Conservation (phyloP, 2,797 vertebrate genomes). For the Phylloscopus collybita region DNA sequence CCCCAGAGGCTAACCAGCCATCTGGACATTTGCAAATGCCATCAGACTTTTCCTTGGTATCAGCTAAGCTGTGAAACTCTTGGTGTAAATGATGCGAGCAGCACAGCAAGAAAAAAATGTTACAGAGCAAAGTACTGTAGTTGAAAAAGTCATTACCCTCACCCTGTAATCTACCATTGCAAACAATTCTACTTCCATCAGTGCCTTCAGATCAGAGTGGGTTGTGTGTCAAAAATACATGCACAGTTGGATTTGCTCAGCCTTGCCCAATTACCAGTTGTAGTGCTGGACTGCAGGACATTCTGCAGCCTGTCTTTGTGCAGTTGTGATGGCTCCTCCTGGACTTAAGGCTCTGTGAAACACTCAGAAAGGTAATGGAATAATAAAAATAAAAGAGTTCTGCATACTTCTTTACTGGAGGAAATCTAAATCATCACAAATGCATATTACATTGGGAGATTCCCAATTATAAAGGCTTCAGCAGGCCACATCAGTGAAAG, state of each 20-base stretch:
- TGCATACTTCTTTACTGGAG: background rate
- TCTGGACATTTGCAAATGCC: background rate
- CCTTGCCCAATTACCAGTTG: background rate
- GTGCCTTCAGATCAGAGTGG: background rate
- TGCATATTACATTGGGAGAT: background rate
- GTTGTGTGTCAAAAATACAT: background rate
- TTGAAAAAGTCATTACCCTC: background rate
- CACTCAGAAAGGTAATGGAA: background rate
- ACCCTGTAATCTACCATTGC: background rate
- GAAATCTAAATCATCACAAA: background rate
- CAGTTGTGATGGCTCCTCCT: background rate
- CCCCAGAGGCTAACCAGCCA: background rate
- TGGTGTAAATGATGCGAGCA: background rate
- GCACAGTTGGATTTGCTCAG: background rate
- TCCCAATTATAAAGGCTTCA: background rate
- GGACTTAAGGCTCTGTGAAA: background rate
- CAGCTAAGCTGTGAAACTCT: background rate
- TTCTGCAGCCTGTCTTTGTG: background rate
- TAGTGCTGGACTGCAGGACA: background rate
- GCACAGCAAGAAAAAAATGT: background rate
- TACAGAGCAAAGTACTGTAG: background rate
- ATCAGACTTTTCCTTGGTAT: background rate
- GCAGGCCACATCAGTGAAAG: background rate
- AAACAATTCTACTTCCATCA: background rate
- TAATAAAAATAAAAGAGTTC: background rate